Evolutionary conservation across 2,888 invertebrate genomes (phyloP).

Genomic region (Polylopha cassiicola): DNA sequence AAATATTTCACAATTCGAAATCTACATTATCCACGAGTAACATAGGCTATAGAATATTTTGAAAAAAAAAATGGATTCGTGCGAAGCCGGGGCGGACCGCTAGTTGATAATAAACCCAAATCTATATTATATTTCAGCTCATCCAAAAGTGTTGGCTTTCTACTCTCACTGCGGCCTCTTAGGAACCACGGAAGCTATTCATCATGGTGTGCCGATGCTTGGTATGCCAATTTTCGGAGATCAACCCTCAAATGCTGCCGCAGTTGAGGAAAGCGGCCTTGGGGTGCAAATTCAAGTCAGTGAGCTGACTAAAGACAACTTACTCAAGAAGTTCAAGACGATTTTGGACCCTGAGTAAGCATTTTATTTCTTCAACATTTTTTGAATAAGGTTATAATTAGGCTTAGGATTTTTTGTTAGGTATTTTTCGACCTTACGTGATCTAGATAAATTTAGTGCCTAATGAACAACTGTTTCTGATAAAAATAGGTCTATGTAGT

Average conservation of each 20-base stretch:
- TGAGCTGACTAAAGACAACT: slow-evolving; percentile 63
- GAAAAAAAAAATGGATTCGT: too few species aligned
- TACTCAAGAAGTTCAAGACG: slow-evolving; percentile 64
- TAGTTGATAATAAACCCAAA: slow-evolving; percentile 2
- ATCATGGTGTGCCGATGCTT: slow-evolving; percentile 76
- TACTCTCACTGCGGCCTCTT: slow-evolving; percentile 77
- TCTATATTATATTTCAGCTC: slow-evolving; percentile 45
- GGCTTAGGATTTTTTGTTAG: too few species aligned
- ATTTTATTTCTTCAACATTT: background rate
- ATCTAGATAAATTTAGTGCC: too few species aligned
- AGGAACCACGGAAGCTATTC: slow-evolving; percentile 75
- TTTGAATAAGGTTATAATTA: too few species aligned
- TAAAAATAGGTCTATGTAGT: too few species aligned
- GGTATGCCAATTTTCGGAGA: slow-evolving; percentile 79
- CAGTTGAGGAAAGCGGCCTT: slow-evolving; percentile 70
- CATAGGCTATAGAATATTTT: too few species aligned
- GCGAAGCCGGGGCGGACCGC: too few species aligned
- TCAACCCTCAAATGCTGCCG: slow-evolving; percentile 74
- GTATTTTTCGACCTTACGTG: too few species aligned
- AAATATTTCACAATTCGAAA: too few species aligned
- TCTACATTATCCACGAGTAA: too few species aligned
- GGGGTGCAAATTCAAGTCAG: slow-evolving; percentile 63
- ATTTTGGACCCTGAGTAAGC: slow-evolving; percentile 72
- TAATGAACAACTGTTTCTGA: too few species aligned
- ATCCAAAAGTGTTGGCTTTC: slow-evolving; percentile 72